Evolutionary conservation across 2,888 invertebrate genomes (phyloP), one percentile per base, ranked within the genome.

Genomic region (Mechanitis messenoides): DNA sequence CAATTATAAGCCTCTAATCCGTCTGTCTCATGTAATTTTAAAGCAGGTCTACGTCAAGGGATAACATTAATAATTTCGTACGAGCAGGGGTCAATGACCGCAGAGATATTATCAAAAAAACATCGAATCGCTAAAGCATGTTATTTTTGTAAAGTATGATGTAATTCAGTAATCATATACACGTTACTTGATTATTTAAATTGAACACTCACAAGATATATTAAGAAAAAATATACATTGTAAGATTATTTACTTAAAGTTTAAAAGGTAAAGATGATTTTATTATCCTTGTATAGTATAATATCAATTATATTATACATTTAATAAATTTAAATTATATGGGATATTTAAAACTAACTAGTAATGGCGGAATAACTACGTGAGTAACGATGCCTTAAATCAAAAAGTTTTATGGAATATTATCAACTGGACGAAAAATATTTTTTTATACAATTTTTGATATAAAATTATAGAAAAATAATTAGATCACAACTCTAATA

Each of bases 121-220:
- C 62, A 63, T 59, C 54, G 56, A 60, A 55, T 59, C 53, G 45
- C 54, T 63, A 59, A 61, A 65, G 57, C 63, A 45, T 55, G 59
- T 65, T 73, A 77, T 74, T 80, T 78, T 76, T 65, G 71, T 75
- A 71, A 75, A 66, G 67, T 62, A 73, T 71, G 70, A 76, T 71
- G 72, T 71, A 74, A 75, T 65, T 64, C 68, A 63, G 69, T 71
- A 71, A 72, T 71, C 58, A 60, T 33, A 57, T 46, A 59, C 58
- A 61, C 62, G 68, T 61, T 65, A 56, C 61, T 53, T 38, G 45
- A 53, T 62, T 38, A 45, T 53, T 42, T 59, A 46, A 56, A 59
- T 59, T 56, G 28, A 62, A 47, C 42, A 33, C 56, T 53, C 45
- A 6, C 20, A 47, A 28, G 5, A 28, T 20, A 7, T n/a, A n/a